These are phyloP conservation scores for Dryobates pubescens DNA, from an alignment of 2,797 vertebrate species.

Conservation along the genomic window DNA sequence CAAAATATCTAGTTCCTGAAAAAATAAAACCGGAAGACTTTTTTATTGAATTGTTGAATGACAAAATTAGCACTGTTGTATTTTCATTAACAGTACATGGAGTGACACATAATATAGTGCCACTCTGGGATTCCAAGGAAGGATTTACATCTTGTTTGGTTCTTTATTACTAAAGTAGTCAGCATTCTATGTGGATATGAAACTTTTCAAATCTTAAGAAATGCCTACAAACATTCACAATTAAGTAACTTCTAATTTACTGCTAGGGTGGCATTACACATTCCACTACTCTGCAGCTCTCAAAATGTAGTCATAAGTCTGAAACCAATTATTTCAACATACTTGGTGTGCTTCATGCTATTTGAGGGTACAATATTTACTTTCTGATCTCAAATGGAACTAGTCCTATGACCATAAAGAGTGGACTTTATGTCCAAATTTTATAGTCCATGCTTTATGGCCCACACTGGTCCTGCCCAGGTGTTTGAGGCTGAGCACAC, in stretches of 20 bases:
- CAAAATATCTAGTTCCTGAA: background rate
- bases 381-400: background rate
- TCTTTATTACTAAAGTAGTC: background rate
- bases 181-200: background rate
- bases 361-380: background rate
- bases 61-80: background rate
- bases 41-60: slow-evolving; percentile 15
- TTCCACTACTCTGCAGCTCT: background rate
- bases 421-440: too few species aligned
- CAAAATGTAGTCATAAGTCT: background rate
- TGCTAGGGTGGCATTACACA: background rate
- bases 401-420: background rate
- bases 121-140: background rate
- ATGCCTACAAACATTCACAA: background rate
- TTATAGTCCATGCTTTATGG: background rate
- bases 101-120: background rate
- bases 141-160: background rate
- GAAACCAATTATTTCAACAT: background rate
- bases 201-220: background rate
- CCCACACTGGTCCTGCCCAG: background rate
- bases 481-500: background rate
- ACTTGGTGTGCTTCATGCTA: background rate
- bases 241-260: background rate
- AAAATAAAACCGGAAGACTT: background rate
- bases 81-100: background rate